Percentiles rank a stretch among this genome's conserved stretches.
Evolutionary conservation across 1,140 invertebrate genomes (phyloP).

Genomic region (Drosophila mauritiana): DNA sequence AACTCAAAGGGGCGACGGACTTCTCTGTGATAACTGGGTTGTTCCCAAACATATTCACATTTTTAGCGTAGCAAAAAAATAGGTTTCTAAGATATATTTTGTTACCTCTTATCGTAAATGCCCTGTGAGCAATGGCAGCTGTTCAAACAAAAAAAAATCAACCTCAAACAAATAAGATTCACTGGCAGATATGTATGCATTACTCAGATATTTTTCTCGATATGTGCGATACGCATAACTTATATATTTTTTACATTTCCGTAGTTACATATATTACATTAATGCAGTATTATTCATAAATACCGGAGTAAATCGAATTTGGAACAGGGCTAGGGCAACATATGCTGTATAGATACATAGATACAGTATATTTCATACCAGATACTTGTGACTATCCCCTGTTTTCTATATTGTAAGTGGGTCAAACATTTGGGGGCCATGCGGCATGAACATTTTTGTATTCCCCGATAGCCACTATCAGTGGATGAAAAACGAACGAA

Average conservation of each 20-base stretch:
- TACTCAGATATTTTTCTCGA: not conserved
- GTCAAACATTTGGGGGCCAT: conserved; percentile 38
- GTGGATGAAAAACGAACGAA: conserved; percentile 13
- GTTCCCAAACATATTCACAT: no score
- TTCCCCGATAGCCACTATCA: conserved; percentile 31
- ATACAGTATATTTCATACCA: conserved; percentile 4
- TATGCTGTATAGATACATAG: conserved; percentile 6
- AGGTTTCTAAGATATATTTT: not conserved
- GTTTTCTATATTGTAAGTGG: conserved; percentile 18
- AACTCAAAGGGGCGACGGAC: not conserved
- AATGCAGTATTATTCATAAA: no score
- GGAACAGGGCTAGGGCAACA: conserved; percentile 1
- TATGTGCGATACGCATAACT: not conserved
- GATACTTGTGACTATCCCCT: not conserved
- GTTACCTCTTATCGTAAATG: conserved; percentile 10
- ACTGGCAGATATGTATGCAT: not conserved
- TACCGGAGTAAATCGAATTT: not conserved
- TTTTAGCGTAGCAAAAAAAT: no score
- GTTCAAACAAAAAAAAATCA: conserved; percentile 20
- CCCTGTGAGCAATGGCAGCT: conserved; percentile 13
- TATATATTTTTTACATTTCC: not conserved
- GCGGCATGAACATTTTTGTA: not conserved
- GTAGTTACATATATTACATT: not conserved
- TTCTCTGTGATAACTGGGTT: not conserved
- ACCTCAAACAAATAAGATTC: conserved; percentile 5